phyloP scores from a whole-genome alignment of 1,140 invertebrate species.

The Micrasema minimum region DNA sequence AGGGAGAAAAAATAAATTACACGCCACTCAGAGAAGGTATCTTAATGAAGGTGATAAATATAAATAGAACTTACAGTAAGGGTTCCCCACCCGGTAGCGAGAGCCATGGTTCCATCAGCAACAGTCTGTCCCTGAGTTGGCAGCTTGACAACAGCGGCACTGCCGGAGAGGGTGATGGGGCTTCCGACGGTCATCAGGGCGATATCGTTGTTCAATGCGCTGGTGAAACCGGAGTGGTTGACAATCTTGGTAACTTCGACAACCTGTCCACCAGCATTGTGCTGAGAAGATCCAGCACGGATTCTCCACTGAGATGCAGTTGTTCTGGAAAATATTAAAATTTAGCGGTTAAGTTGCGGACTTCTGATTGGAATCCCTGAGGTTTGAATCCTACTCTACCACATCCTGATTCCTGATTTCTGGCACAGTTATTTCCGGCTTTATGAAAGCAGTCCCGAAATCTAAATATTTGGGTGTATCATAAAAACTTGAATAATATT shows the following conservation, averaged over 20 bases:
- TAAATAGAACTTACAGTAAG: slow-evolving; percentile 32
- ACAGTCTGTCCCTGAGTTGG: slow-evolving; percentile 51
- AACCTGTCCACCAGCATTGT: slow-evolving; percentile 42
- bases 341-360: not conserved
- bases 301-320: slow-evolving; percentile 36
- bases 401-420: too few species aligned
- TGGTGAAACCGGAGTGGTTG: slow-evolving; percentile 39
- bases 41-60: not conserved
- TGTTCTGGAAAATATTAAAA: not conserved
- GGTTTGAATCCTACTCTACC: too few species aligned
- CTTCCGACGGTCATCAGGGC: slow-evolving; percentile 27
- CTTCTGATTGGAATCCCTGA: not conserved
- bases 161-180: slow-evolving; percentile 10
- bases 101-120: slow-evolving; percentile 50
- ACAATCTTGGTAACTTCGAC: slow-evolving; percentile 30
- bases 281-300: slow-evolving; percentile 42
- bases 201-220: slow-evolving; percentile 41
- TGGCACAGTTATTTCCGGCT: too few species aligned
- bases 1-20: not conserved
- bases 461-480: not conserved
- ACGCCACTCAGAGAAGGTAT: not conserved
- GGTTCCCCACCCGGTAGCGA: slow-evolving; percentile 62
- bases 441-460: too few species aligned
- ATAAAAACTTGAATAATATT: too few species aligned
- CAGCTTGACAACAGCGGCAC: slow-evolving; percentile 33